phyloP scores from a whole-genome alignment of 2,113 vertebrate genomes.

The Pollimyrus isidori region DNA sequence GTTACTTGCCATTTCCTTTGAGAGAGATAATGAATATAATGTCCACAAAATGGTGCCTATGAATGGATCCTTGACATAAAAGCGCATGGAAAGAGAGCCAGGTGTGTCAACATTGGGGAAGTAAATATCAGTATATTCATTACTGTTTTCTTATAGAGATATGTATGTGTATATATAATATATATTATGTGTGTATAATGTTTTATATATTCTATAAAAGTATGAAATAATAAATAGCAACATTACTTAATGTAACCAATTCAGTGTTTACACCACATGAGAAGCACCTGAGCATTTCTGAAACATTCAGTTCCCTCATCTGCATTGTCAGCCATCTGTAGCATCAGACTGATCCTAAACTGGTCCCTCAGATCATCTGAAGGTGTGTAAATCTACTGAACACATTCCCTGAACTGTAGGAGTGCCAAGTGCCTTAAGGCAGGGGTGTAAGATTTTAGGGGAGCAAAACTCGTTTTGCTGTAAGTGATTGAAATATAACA shows the following conservation, averaged over 20 bases:
- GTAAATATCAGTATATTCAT: background rate
- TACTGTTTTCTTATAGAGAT: background rate
- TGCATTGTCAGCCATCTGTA: background rate
- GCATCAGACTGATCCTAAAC: background rate
- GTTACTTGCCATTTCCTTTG: background rate
- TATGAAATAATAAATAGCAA: background rate
- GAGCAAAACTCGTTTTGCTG: background rate
- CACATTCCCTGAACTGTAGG: background rate
- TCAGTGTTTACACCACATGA: background rate
- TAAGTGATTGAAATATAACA: background rate
- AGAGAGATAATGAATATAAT: background rate
- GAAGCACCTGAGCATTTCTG: background rate
- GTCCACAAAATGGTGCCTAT: background rate
- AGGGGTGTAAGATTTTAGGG: background rate
- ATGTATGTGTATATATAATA: background rate
- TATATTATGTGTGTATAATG: background rate
- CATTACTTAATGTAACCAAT: background rate
- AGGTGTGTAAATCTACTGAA: background rate
- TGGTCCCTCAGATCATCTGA: background rate
- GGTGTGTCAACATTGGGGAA: background rate
- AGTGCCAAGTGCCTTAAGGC: background rate
- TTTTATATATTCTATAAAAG: background rate
- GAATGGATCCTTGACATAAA: background rate
- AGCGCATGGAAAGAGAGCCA: background rate
- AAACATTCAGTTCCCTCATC: background rate